Percentiles rank a stretch among this genome's conserved stretches.
Evolutionary conservation across 1,140 invertebrate species (phyloP).

Genomic region (Drosophila tristis): DNA sequence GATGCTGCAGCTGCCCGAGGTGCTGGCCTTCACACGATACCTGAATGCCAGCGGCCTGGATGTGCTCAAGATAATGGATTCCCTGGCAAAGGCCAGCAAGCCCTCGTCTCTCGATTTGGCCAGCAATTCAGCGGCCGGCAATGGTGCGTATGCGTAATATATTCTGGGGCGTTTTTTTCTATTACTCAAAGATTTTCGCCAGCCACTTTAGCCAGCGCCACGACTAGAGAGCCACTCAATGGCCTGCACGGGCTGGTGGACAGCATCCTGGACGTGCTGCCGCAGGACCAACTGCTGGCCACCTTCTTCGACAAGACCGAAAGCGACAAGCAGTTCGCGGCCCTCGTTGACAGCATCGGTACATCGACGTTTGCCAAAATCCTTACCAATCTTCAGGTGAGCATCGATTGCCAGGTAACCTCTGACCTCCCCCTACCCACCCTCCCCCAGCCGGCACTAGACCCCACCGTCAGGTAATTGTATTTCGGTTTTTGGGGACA

Average conservation of each 20-base stretch:
- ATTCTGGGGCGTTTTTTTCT: not conserved
- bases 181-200: not conserved
- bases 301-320: slow-evolving; percentile 78
- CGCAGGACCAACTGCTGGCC: slow-evolving; percentile 73
- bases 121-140: not conserved
- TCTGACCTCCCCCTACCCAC: not conserved
- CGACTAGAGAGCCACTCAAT: slow-evolving; percentile 41
- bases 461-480: slow-evolving; percentile 31
- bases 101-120: slow-evolving; percentile 6
- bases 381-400: slow-evolving; percentile 72
- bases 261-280: slow-evolving; percentile 68
- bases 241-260: slow-evolving; percentile 76
- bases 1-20: slow-evolving; percentile 60
- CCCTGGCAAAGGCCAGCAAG: slow-evolving; percentile 18
- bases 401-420: slow-evolving; percentile 8
- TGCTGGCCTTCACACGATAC: slow-evolving; percentile 64
- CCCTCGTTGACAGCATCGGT: slow-evolving; percentile 69
- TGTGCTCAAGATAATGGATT: slow-evolving; percentile 50
- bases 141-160: slow-evolving; percentile 54
- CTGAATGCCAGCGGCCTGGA: slow-evolving; percentile 68
- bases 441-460: not conserved
- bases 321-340: slow-evolving; percentile 69
- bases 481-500: slow-evolving; percentile 39
- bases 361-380: slow-evolving; percentile 67
- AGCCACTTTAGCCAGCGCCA: slow-evolving; percentile 1